Evolutionary conservation across 2,797 vertebrate genomes (phyloP).

Genomic region (Cyclura pinguis): DNA sequence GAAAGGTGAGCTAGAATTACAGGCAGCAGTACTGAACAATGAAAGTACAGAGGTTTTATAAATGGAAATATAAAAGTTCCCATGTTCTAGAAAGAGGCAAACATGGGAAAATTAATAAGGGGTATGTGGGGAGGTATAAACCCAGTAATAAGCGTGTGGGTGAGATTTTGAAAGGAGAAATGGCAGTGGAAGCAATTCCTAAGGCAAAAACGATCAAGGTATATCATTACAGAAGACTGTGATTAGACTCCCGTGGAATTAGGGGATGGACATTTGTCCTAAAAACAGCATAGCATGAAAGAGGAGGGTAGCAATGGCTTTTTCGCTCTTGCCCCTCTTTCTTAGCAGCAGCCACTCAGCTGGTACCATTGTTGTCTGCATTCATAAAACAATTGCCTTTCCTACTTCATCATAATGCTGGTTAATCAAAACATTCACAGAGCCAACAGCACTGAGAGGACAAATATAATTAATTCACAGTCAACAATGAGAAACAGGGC

Average conservation of each 20-base stretch:
- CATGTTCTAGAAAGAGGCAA: conserved; percentile 50
- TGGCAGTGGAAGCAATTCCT: conserved; percentile 56
- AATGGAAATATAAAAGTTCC: neutral
- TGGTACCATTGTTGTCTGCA: neutral
- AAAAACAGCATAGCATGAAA: neutral
- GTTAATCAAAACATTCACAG: neutral
- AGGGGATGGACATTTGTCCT: conserved; percentile 12
- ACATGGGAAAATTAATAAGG: conserved; percentile 40
- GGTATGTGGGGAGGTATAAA: conserved; percentile 39
- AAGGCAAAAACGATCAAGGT: conserved; percentile 51
- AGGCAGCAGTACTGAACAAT: conserved; percentile 43
- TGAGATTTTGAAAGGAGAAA: conserved; percentile 64
- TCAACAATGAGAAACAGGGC: neutral
- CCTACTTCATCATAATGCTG: fast-evolving
- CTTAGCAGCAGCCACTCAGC: neutral
- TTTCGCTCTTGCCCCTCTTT: neutral
- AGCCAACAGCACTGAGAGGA: conserved; percentile 1
- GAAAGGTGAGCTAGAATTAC: conserved; percentile 55
- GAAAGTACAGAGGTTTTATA: conserved; percentile 53
- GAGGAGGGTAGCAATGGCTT: neutral
- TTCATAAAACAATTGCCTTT: fast-evolving
- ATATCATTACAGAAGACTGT: conserved; percentile 54
- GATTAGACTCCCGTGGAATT: neutral
- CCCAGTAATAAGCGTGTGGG: conserved; percentile 44
- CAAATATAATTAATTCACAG: conserved; percentile 37